These are phyloP conservation scores for Antrozous pallidus DNA, from an alignment of 2,797 vertebrate species.

Conservation along the genomic window DNA sequence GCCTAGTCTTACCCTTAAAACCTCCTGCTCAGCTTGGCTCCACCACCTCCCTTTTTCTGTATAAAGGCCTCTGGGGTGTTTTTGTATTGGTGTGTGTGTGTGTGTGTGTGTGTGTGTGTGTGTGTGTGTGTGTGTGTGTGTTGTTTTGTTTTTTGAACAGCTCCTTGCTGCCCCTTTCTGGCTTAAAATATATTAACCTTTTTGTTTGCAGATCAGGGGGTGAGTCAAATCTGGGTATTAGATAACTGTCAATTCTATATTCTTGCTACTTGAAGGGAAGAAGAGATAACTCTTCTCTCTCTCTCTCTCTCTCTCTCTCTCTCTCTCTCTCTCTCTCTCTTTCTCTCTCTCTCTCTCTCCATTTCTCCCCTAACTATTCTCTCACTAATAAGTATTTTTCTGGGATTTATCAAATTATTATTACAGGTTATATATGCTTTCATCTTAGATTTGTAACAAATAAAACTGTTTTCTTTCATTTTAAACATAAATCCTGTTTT, in stretches of 20 bases:
- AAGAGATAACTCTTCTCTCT: not conserved
- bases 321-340: not conserved
- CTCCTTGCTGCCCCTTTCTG: slow-evolving; percentile 76
- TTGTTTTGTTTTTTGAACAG: not conserved
- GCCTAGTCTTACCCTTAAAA: not conserved
- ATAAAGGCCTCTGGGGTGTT: not conserved
- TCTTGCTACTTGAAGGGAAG: not conserved
- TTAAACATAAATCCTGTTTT: not conserved
- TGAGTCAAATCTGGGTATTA: not conserved
- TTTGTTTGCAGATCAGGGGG: not conserved
- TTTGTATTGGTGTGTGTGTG: not conserved
- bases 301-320: not conserved
- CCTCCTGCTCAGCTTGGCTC: not conserved
- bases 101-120: not conserved
- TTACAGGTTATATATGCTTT: not conserved
- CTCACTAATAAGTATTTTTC: slow-evolving; percentile 1
- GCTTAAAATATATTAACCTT: slow-evolving; percentile 20
- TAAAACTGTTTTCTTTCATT: not conserved
- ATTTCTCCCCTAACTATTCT: not conserved
- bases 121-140: not conserved
- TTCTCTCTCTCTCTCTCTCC: no score
- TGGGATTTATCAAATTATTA: not conserved
- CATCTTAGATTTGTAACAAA: not conserved
- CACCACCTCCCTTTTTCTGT: not conserved
- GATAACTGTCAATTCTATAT: not conserved